Conservation (phyloP, 30 jellyfish, hydroid and myxozoan species). For the Morbakka virulenta region DNA sequence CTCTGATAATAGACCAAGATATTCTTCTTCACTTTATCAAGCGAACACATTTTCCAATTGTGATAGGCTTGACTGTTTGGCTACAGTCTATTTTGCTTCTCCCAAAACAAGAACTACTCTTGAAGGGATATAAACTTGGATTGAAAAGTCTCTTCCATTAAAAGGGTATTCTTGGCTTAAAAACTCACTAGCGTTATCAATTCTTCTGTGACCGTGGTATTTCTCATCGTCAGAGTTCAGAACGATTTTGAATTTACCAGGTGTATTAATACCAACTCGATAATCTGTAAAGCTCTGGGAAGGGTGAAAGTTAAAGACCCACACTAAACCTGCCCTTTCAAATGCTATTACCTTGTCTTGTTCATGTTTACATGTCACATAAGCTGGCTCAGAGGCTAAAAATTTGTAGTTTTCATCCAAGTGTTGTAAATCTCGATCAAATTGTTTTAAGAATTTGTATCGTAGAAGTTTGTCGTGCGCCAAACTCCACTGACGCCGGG, state of each 20-base stretch:
- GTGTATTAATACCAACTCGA: slow-evolving; percentile 64
- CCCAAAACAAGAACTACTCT: slow-evolving; percentile 82
- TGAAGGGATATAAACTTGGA: slow-evolving; percentile 82
- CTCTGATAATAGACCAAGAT: no score
- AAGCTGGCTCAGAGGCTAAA: slow-evolving; percentile 85
- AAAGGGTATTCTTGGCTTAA: slow-evolving; percentile 61
- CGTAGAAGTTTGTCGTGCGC: slow-evolving; percentile 76
- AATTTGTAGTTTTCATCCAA: slow-evolving; percentile 68
- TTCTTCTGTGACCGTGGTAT: slow-evolving; percentile 75
- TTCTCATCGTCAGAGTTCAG: slow-evolving; percentile 74
- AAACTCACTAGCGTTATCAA: slow-evolving; percentile 66
- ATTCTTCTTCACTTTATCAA: no score
- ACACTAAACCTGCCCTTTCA: slow-evolving; percentile 87
- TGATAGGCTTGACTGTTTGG: no score
- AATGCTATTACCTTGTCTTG: slow-evolving; percentile 85
- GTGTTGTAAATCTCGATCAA: slow-evolving; percentile 86
- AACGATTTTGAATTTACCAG: slow-evolving; percentile 87
- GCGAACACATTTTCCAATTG: no score
- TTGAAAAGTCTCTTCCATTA: slow-evolving; percentile 55
- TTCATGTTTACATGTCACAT: slow-evolving; percentile 79
- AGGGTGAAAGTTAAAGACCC: slow-evolving; percentile 87
- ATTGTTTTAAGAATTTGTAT: slow-evolving; percentile 75
- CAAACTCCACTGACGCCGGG: slow-evolving; percentile 94
- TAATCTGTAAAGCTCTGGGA: slow-evolving; percentile 84
- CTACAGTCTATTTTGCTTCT: no score